Base-by-base conservation (phyloP, 1,140 invertebrate species). In the Potamilus streckersoni region DNA sequence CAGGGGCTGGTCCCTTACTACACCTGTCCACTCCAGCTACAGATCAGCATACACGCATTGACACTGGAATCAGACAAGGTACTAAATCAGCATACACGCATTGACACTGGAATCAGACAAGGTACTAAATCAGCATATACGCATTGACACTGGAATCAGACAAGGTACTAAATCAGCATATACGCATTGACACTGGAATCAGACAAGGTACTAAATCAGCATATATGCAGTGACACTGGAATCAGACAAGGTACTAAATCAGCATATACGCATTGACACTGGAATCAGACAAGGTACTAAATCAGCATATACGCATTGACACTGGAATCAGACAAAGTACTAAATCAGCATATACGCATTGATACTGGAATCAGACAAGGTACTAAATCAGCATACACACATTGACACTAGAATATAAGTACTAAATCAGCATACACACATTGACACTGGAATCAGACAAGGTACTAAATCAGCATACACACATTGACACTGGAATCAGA, bases 1-100 rank as follows among this genome's bases (percentile, higher is more conserved):
- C 98, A 38, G 91, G 91, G 58, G 91, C 92, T 59, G 92, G 93
- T 27, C 84, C 93, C 1, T 87, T 99, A 15, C 89, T 92, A 20
- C 93, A 96, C 84, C 91, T 99, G 55, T 91, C 80, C 58, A 83
- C 88, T 19, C 90, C 90, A 11, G 58, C 80, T 15, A 63, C 83
- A 16, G 81, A 77, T 65, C 17, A 71, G 14, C 73, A 81, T 69
- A 79, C 89, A 19, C 80, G 90, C 31, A 87, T 91, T 60, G 90
- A 91, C 64, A 91, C 89, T 13, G 90, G 89, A 13, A 88, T 92
- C 49, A 73, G 87, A 80, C 88, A 92, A 88, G 91, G 90, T 90
- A 80, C 20, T 63, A n/a, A 23, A 23, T 65, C 19, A 71, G 15
- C 73, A 81, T 70, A 79, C 89, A 19, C 79, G 90, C 31, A 87